Percentiles rank a stretch among this genome's conserved stretches.
These are phyloP conservation scores for Gallinago media DNA, from an alignment of 2,113 vertebrate genomes.

Conservation along the genomic window DNA sequence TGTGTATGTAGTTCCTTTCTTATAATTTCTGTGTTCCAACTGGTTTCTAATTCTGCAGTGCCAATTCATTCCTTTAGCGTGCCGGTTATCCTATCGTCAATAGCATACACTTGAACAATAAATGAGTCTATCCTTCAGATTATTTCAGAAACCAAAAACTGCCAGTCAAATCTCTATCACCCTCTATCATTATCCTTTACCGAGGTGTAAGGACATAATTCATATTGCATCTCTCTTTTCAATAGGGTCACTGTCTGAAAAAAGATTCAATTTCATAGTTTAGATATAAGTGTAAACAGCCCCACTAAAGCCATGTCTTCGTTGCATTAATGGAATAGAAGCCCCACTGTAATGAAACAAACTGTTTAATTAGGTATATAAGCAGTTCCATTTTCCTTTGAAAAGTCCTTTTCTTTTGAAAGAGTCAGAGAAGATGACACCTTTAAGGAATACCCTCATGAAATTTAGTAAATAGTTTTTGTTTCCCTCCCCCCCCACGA, in stretches of 20 bases:
- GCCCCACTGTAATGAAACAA: not conserved
- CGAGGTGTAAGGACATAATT: not conserved
- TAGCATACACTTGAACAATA: conserved; percentile 3
- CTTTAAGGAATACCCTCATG: not conserved
- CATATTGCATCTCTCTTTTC: not conserved
- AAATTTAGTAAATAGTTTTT: not conserved
- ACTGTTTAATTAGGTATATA: not conserved
- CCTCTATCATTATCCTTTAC: conserved; percentile 9
- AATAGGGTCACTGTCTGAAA: not conserved
- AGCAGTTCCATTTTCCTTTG: not conserved
- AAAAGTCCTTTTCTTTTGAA: conserved; percentile 10
- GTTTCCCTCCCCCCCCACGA: not conserved
- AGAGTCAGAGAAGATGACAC: not conserved
- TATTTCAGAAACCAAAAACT: conserved; percentile 1
- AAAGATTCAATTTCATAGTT: not conserved
- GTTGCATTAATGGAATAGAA: not conserved
- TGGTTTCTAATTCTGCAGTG: not conserved
- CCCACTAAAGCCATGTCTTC: not conserved
- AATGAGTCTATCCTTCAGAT: conserved; percentile 17
- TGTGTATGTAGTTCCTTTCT: not conserved
- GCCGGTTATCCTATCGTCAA: not conserved
- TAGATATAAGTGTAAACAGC: not conserved
- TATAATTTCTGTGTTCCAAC: not conserved
- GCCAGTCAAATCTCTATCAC: not conserved
- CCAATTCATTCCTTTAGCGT: not conserved